Conservation (phyloP, 1,140 invertebrate genomes). For the Caenorhabditis elegans region WBcel235 BX284605.5:16507501-16508000, state of each 20-base stretch:
- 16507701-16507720: neutral
- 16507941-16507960: neutral
- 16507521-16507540: neutral
- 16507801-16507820: no score
- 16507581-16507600: neutral
- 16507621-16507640: neutral
- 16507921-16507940: neutral
- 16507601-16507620: neutral
- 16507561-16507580: neutral
- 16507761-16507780: no score
- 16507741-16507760: no score
- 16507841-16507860: neutral
- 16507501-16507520: neutral
- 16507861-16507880: neutral
- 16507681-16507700: neutral
- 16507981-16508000: neutral
- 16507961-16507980: neutral
- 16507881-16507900: neutral
- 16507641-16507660: neutral
- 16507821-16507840: neutral
- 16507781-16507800: no score
- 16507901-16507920: neutral
- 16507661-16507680: slow-evolving; percentile 2
- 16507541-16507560: no score
- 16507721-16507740: no score